Conservation (phyloP, 2,888 invertebrate species). For the Hermodice carunculata region DNA sequence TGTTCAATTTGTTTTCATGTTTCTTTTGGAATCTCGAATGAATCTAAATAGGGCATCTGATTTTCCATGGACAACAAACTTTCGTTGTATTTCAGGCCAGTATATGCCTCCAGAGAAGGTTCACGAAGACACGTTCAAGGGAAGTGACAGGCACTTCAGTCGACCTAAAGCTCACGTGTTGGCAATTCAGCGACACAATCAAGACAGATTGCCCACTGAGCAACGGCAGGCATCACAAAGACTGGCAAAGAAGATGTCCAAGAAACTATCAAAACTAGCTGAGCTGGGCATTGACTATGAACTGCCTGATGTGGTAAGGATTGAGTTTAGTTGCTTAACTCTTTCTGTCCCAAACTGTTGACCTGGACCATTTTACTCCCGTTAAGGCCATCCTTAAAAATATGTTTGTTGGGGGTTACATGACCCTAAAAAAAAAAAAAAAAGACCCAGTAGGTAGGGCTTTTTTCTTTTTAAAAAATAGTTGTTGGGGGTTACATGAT, state of each 20-base stretch:
- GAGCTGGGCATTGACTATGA: conserved; percentile 32
- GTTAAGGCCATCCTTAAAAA: no score
- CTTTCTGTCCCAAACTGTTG: no score
- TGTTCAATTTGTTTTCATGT: no score
- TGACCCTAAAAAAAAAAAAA: no score
- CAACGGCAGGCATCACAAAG: background rate
- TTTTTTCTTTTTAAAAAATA: no score
- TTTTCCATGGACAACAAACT: background rate
- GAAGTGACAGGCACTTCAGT: conserved; percentile 14
- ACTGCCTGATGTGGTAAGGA: conserved; percentile 11
- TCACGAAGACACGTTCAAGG: conserved; percentile 33
- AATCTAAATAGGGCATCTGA: background rate
- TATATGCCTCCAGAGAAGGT: conserved; percentile 18
- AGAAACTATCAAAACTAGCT: conserved; percentile 25
- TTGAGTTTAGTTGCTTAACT: background rate
- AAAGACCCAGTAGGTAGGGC: no score
- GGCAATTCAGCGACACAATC: conserved; percentile 29
- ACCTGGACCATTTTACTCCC: no score
- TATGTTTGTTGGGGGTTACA: no score
- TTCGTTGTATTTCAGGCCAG: conserved; percentile 6
- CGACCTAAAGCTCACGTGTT: conserved; percentile 12
- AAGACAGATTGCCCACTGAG: background rate
- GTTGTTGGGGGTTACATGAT: no score
- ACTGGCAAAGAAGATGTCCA: conserved; percentile 9
- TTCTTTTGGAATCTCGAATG: background rate